Conservation (phyloP, 2,113 vertebrate genomes). For the Okapia johnstoni region DNA sequence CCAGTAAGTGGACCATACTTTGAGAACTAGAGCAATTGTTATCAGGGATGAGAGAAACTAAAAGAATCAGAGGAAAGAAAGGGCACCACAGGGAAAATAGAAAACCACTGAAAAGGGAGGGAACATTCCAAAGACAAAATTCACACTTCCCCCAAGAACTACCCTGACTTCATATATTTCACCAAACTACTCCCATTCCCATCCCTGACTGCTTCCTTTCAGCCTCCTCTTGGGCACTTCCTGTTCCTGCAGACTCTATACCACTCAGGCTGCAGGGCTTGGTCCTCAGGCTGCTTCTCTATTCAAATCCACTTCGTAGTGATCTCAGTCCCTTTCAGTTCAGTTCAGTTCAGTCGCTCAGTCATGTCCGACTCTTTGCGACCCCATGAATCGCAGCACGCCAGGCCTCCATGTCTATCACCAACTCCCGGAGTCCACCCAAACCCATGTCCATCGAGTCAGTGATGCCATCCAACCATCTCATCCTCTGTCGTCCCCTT, state of each 20-base stretch:
- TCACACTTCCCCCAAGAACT: neutral
- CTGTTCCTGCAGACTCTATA: neutral
- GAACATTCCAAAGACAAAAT: neutral
- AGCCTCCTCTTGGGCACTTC: neutral
- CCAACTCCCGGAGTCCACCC: too few relatives aligned
- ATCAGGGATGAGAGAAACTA: neutral
- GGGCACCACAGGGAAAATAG: neutral
- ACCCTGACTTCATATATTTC: neutral
- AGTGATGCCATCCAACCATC: too few relatives aligned
- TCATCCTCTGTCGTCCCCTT: too few relatives aligned
- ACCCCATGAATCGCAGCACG: too few relatives aligned
- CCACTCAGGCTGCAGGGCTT: neutral
- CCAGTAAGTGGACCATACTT: neutral
- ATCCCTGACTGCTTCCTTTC: neutral
- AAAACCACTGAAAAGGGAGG: neutral
- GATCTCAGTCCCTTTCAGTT: neutral
- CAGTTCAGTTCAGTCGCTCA: too few relatives aligned
- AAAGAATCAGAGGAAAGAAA: neutral
- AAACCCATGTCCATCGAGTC: too few relatives aligned
- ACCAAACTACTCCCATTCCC: neutral
- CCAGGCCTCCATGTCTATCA: too few relatives aligned
- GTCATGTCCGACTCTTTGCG: too few relatives aligned
- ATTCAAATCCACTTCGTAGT: neutral
- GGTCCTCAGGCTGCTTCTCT: neutral
- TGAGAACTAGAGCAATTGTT: neutral